These are phyloP conservation scores for Rhinoraja longicauda DNA, from an alignment of 2,797 vertebrate species.

Conservation along the genomic window DNA sequence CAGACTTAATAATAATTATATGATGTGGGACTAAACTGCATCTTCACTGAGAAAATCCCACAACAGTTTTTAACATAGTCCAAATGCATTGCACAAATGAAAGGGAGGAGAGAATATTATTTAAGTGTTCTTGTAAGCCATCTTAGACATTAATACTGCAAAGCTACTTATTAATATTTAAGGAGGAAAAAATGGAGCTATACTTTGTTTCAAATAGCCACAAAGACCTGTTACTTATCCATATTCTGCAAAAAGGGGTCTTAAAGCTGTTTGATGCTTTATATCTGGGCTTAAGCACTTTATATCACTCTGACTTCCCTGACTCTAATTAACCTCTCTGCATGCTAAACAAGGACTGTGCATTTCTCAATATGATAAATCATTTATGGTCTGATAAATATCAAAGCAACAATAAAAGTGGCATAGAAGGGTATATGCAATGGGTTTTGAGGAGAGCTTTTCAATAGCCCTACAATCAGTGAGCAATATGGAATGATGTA, in stretches of 20 bases:
- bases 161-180: slow-evolving; percentile 99
- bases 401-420: slow-evolving; percentile 70
- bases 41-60: slow-evolving; percentile 66
- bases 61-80: slow-evolving; percentile 77
- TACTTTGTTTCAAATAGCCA: slow-evolving; percentile 61
- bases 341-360: slow-evolving; percentile 46
- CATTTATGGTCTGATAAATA: slow-evolving; percentile 81
- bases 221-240: slow-evolving; percentile 61
- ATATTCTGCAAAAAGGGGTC: slow-evolving; percentile 4
- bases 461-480: not conserved
- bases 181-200: slow-evolving; percentile 87
- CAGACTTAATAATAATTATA: slow-evolving; percentile 65
- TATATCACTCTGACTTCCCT: slow-evolving; percentile 53
- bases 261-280: not conserved
- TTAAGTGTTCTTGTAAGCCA: slow-evolving; percentile 99
- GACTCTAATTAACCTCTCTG: slow-evolving; percentile 69
- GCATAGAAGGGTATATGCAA: not conserved
- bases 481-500: not conserved
- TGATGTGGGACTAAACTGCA: slow-evolving; percentile 52
- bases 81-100: slow-evolving; percentile 89
- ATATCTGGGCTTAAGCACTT: slow-evolving; percentile 47
- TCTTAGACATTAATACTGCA: slow-evolving; percentile 99
- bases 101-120: slow-evolving; percentile 75
- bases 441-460: not conserved
- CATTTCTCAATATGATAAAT: slow-evolving; percentile 57